Conservation (phyloP, 2,797 vertebrate species). For the Anguilla obscura region DNA sequence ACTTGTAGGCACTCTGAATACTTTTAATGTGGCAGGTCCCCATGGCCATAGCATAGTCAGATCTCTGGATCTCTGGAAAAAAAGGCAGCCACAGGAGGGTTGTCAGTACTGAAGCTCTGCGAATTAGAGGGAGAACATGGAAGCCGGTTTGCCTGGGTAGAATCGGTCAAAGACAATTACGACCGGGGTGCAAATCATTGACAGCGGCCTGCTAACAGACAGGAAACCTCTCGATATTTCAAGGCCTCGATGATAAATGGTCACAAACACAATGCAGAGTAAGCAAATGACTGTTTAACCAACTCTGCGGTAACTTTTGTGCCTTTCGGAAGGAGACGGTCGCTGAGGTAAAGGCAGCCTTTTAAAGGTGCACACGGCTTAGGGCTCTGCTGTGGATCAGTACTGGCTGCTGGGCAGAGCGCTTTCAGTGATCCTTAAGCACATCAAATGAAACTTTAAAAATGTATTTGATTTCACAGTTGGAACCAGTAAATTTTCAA, state of each 20-base stretch:
- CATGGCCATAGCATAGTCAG: not conserved
- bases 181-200: slow-evolving; percentile 73
- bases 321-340: slow-evolving; percentile 34
- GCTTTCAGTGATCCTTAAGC: not conserved
- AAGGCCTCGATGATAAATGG: slow-evolving; percentile 79
- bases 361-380: not conserved
- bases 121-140: not conserved
- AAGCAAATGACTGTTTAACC: slow-evolving; percentile 77
- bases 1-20: not conserved
- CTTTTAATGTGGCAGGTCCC: not conserved
- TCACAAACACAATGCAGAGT: slow-evolving; percentile 80
- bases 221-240: slow-evolving; percentile 79
- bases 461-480: not conserved
- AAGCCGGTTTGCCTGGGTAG: slow-evolving; percentile 37
- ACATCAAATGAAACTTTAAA: not conserved
- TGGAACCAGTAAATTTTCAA: not conserved
- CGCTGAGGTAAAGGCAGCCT: not conserved
- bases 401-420: not conserved
- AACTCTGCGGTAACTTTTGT: slow-evolving; percentile 69
- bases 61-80: not conserved
- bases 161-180: slow-evolving; percentile 51
- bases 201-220: slow-evolving; percentile 78
- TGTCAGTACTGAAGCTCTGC: slow-evolving; percentile 18
- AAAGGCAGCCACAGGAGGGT: not conserved
- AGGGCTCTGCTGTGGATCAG: not conserved